Evolutionary conservation across 2,113 vertebrate genomes (phyloP), one percentile per base, ranked within the genome.

Genomic region (Psammodynastes pulverulentus): DNA sequence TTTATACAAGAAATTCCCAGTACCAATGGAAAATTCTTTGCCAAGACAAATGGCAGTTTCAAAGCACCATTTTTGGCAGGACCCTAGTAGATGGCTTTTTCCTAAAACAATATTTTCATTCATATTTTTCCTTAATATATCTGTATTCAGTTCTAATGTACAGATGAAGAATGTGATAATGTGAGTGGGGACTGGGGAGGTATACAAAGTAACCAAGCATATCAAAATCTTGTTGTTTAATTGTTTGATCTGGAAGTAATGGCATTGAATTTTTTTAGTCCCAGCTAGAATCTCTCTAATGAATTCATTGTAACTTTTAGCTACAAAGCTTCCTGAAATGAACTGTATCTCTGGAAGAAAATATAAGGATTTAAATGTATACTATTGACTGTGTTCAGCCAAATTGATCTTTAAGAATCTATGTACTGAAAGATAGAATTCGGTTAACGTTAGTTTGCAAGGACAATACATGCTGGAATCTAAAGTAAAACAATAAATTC

Each of bases 271-370:
- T 95, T 56, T 95, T 95, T 92, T 91, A 91, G 90, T 89, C 87
- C 88, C 95, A 95, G 95, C 92, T 96, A 94, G 94, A 94, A 39
- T 90, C 34, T 93, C 79, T 51, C 87, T 23, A 89, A 93, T n/a
- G 92, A 95, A 90, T 79, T 93, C 93, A 29, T 91, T 95, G 84
- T 93, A 91, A 91, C 79, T 94, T 94, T 96, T 96, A 93, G 93
- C 94, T 93, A 94, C 89, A 95, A 92, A 49, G 91, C 34, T 94
- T 94, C 15, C 86, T 84, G 93, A 88, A 94, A 9, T 92, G 10
- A 94, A 92, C 54, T 93, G 94, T 94, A 94, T 92, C 91, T 62
- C 92, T 94, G 58, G 94, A 96, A 91, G 90, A 29, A 93, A 95
- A 94, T 43, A 34, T 52, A 88, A 0, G 8, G 86, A 90, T 84